Conservation (phyloP, 2,113 vertebrate species). For the Bothrops jararaca region DNA sequence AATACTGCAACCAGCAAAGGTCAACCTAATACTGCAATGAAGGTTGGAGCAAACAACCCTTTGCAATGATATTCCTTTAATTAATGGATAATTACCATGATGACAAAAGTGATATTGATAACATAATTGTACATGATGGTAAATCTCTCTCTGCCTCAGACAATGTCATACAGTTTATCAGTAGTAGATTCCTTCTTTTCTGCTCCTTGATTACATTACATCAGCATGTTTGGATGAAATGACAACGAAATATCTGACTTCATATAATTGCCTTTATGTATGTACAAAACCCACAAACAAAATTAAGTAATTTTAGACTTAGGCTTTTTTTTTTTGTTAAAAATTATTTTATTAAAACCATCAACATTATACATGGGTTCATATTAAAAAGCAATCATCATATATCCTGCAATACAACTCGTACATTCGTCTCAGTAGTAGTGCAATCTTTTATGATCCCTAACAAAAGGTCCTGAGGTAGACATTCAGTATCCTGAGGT, state of each 20-base stretch:
- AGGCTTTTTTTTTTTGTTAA: no score
- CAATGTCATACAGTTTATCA: background rate
- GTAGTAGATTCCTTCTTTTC: background rate
- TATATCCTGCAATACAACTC: no score
- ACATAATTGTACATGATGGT: background rate
- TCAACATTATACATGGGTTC: no score
- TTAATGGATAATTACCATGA: conserved; percentile 1
- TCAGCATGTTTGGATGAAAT: background rate
- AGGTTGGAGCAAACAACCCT: background rate
- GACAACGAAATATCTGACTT: background rate
- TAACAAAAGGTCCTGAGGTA: no score
- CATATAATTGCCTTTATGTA: background rate
- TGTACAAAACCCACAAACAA: background rate
- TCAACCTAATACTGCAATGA: background rate
- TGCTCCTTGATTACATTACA: background rate
- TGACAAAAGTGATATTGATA: conserved; percentile 7
- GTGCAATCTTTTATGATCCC: no score
- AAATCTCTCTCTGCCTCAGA: background rate
- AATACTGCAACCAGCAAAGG: conserved; percentile 10
- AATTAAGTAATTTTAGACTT: background rate
- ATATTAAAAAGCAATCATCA: no score
- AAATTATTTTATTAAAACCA: no score
- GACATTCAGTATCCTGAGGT: no score
- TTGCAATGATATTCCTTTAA: background rate
- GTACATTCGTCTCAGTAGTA: no score